Evolutionary conservation across 1,140 invertebrate genomes (phyloP).

Genomic region (Danaus plexippus): DNA sequence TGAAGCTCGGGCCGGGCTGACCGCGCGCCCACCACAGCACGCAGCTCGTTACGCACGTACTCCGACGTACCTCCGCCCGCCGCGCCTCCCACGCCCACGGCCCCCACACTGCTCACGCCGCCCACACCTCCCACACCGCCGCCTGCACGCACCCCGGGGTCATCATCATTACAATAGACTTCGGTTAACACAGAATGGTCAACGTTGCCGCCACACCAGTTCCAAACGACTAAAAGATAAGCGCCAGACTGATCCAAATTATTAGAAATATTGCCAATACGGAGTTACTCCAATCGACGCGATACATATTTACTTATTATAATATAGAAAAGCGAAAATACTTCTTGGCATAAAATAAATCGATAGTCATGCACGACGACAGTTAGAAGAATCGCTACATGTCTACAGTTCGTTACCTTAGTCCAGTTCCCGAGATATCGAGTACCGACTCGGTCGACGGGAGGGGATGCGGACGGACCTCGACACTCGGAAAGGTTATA

Average conservation of each 20-base stretch:
- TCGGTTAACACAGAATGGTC: no score
- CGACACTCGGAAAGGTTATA: no score
- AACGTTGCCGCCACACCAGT: no score
- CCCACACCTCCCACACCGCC: conserved; percentile 15
- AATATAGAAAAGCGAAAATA: conserved; percentile 32
- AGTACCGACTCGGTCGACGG: no score
- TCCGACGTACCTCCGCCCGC: conserved; percentile 75
- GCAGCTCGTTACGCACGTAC: conserved; percentile 90
- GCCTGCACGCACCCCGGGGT: conserved; percentile 2
- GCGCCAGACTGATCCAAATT: conserved; percentile 18
- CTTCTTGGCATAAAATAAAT: conserved; percentile 31
- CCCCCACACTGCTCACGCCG: conserved; percentile 13
- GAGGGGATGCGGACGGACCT: no score
- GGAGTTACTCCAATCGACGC: conserved; percentile 11
- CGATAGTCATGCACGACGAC: conserved; percentile 32
- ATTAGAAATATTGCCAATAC: conserved; percentile 10
- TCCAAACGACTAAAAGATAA: background rate
- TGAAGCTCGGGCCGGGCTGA: conserved; percentile 67
- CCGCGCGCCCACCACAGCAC: conserved; percentile 87
- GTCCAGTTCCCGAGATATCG: background rate
- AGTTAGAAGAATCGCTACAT: background rate
- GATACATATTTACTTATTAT: conserved; percentile 15
- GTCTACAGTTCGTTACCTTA: no score
- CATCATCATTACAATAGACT: no score
- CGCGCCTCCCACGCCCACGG: conserved; percentile 23